These are phyloP conservation scores for Rhadina sibilatrix DNA, from an alignment of 2,113 vertebrate genomes.

Conservation along the genomic window DNA sequence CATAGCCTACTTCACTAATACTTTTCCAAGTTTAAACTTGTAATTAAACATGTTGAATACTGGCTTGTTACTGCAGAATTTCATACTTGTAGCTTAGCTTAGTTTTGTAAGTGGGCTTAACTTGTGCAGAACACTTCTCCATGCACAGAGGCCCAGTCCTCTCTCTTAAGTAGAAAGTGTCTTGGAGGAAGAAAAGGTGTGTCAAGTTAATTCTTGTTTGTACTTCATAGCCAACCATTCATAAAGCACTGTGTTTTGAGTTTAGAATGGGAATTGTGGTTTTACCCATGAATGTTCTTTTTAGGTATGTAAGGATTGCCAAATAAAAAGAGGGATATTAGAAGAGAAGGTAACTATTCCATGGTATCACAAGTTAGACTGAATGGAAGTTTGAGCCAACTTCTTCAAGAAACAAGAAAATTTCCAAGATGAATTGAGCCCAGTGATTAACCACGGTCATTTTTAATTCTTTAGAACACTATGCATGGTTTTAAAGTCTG, in stretches of 20 bases:
- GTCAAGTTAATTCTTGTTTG: conserved; percentile 36
- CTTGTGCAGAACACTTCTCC: conserved; percentile 35
- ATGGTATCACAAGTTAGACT: background rate
- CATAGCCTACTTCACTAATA: background rate
- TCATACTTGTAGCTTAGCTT: background rate
- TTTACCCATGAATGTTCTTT: background rate
- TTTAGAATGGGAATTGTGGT: background rate
- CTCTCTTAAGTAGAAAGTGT: background rate
- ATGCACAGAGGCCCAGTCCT: background rate
- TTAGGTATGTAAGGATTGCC: conserved; percentile 27
- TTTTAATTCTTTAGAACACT: background rate
- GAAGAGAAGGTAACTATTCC: background rate
- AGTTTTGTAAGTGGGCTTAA: conserved; percentile 44
- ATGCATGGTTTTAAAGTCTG: background rate
- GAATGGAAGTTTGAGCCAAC: background rate
- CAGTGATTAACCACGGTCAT: background rate
- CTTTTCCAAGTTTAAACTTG: background rate
- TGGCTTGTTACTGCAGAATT: conserved; percentile 11
- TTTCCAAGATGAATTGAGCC: background rate
- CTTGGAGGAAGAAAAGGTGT: background rate
- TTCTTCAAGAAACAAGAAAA: background rate
- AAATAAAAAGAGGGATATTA: background rate
- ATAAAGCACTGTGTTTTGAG: background rate
- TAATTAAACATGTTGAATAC: background rate
- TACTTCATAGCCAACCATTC: background rate